Evolutionary conservation across 2,113 vertebrate genomes (phyloP).

Genomic region (Psittacus erithacus): DNA sequence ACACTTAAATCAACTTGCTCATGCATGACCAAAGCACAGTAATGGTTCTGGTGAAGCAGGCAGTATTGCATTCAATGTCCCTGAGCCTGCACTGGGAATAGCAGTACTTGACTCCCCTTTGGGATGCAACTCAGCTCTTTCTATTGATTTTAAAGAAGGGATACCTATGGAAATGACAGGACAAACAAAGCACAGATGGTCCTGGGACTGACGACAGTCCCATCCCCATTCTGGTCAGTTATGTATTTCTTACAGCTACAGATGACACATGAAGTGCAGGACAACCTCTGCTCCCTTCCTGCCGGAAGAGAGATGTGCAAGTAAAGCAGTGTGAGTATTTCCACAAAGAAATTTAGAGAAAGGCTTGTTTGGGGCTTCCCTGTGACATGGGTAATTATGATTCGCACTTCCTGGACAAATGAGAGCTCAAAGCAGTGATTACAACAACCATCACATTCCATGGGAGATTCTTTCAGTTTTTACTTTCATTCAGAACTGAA

Average conservation of each 20-base stretch:
- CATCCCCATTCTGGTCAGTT: neutral
- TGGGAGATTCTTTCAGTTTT: neutral
- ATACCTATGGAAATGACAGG: neutral
- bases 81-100: neutral
- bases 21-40: accelerated
- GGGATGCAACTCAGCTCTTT: neutral
- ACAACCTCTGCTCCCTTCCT: neutral
- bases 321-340: neutral
- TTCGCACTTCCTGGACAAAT: neutral
- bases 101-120: neutral
- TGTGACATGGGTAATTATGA: neutral
- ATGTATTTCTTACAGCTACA: neutral
- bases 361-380: neutral
- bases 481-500: neutral
- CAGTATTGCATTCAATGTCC: neutral
- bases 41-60: neutral
- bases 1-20: neutral
- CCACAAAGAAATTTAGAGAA: neutral
- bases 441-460: neutral
- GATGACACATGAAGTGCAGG: neutral
- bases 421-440: neutral
- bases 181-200: neutral
- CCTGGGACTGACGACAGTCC: neutral
- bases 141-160: neutral
- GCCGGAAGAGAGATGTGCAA: neutral